These are phyloP conservation scores for Sacculina carcini DNA, from an alignment of 2,888 invertebrate species.

Conservation along the genomic window DNA sequence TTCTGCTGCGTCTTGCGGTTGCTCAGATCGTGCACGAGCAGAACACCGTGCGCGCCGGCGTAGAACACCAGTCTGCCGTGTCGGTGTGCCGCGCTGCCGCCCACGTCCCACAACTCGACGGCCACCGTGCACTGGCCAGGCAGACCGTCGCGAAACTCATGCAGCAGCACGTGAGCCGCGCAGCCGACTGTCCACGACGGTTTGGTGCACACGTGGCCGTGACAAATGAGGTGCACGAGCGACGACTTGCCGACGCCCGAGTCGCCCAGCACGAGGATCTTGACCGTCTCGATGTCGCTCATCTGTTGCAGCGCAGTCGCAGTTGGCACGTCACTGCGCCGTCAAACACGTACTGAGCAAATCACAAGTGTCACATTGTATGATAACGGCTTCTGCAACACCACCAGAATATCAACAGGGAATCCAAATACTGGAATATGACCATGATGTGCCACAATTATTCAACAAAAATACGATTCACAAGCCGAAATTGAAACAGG, in stretches of 20 bases:
- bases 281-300: conserved; percentile 8
- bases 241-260: conserved; percentile 94
- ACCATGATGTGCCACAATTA: too few species aligned
- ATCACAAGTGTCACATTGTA: too few species aligned
- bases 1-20: conserved; percentile 88
- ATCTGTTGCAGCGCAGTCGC: too few species aligned
- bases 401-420: too few species aligned
- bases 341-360: too few species aligned
- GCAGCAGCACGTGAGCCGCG: conserved; percentile 78
- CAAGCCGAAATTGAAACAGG: too few species aligned
- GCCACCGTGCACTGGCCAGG: conserved; percentile 70
- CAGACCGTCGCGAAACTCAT: conserved; percentile 81
- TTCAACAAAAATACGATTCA: too few species aligned
- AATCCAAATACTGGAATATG: too few species aligned
- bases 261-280: conserved; percentile 66
- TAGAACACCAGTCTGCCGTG: conserved; percentile 86
- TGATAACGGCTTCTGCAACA: too few species aligned
- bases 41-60: conserved; percentile 71
- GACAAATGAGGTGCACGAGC: conserved; percentile 65
- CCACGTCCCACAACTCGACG: conserved; percentile 89
- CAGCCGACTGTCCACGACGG: conserved; percentile 93
- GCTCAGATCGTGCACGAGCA: conserved; percentile 85
- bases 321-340: too few species aligned
- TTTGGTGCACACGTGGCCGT: conserved; percentile 53
- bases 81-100: conserved; percentile 74